Evolutionary conservation across 92 coral and sea anemone genomes (phyloP).

Genomic region (Umimayanthus kanabou): DNA sequence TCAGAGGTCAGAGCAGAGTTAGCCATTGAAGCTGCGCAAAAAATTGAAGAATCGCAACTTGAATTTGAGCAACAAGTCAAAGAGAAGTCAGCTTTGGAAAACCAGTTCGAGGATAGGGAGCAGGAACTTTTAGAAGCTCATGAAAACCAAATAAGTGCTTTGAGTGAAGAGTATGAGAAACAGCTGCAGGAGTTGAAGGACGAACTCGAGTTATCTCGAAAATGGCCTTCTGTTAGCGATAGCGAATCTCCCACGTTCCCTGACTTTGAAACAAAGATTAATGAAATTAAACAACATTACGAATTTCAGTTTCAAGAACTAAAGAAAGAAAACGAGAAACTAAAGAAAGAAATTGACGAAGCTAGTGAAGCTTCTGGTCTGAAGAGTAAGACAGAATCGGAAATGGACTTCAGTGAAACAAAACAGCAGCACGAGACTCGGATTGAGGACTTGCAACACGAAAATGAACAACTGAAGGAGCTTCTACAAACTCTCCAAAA

Average conservation of each 20-base stretch:
- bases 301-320: constrained; percentile 61
- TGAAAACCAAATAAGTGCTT: constrained; percentile 65
- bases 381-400: constrained; percentile 53
- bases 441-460: constrained; percentile 47
- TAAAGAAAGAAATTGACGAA: constrained; percentile 18
- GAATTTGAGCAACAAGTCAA: constrained; percentile 66
- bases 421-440: constrained; percentile 72
- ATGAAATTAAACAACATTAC: constrained; percentile 76
- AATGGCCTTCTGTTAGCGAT: constrained; percentile 55
- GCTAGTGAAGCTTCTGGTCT: constrained; percentile 1
- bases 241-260: constrained; percentile 40
- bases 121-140: constrained; percentile 70
- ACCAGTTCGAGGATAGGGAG: constrained; percentile 63
- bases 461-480: constrained; percentile 33
- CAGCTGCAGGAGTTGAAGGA: constrained; percentile 81
- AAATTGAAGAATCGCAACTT: constrained; percentile 76
- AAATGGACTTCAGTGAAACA: constrained; percentile 67
- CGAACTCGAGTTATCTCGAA: constrained; percentile 67
- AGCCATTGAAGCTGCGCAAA: constrained; percentile 93
- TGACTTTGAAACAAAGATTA: constrained; percentile 73
- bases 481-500: constrained; percentile 20
- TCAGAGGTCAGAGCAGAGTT: constrained; percentile 90
- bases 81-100: constrained; percentile 54
- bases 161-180: constrained; percentile 77
- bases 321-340: constrained; percentile 35